phyloP scores from a whole-genome alignment of 1,140 invertebrate species.

The Drosophila miranda region DNA sequence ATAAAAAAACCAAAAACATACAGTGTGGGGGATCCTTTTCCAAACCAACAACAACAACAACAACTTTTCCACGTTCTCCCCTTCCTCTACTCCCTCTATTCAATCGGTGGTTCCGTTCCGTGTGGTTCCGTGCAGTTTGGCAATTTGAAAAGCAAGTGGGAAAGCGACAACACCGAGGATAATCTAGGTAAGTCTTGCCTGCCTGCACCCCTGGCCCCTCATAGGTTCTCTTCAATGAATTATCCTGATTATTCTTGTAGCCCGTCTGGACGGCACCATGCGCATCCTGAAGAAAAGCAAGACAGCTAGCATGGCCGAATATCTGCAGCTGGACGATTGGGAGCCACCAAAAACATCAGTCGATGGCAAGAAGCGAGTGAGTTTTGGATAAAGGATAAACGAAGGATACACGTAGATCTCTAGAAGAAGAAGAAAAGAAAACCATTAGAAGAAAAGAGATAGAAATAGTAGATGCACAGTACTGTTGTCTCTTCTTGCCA shows the following conservation, averaged over 20 bases:
- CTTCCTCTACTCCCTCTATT: constrained; percentile 22
- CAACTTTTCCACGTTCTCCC: constrained; percentile 7
- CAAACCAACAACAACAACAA: no score
- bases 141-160: constrained; percentile 82
- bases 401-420: neutral
- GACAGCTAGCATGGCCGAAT: constrained; percentile 92
- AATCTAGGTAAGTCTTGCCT: constrained; percentile 68
- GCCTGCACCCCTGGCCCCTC: neutral
- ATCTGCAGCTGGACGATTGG: constrained; percentile 93
- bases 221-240: neutral
- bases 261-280: constrained; percentile 93
- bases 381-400: constrained; percentile 59
- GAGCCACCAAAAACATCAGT: constrained; percentile 83
- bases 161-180: constrained; percentile 73
- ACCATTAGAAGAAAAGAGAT: no score
- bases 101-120: constrained; percentile 19
- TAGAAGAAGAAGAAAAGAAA: no score
- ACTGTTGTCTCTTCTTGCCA: no score
- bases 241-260: constrained; percentile 82
- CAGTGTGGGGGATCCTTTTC: neutral
- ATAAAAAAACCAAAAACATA: constrained; percentile 9
- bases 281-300: constrained; percentile 84
- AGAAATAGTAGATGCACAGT: no score
- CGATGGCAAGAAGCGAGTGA: constrained; percentile 95
- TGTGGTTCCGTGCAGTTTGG: constrained; percentile 57